Conservation (phyloP, 2,797 vertebrate genomes). For the Melanogrammus aeglefinus region DNA sequence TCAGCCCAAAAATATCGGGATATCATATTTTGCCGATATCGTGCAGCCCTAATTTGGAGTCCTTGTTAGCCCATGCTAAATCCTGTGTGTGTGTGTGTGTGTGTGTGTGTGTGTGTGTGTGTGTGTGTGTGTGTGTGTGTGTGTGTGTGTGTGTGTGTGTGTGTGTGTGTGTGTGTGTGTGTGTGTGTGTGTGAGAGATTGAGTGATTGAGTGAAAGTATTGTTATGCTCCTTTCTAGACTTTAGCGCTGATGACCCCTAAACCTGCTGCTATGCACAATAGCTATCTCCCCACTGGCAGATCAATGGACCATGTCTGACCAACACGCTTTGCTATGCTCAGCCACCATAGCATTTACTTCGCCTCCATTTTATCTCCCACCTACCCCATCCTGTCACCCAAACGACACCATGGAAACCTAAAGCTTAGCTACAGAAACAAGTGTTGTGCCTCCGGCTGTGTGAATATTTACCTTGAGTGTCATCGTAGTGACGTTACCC, state of each 20-base stretch:
- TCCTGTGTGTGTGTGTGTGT: slow-evolving; percentile 1
- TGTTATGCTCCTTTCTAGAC: slow-evolving; percentile 5
- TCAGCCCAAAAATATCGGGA: no score
- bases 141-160: no score
- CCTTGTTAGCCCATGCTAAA: not conserved
- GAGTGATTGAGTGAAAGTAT: no score
- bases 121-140: no score
- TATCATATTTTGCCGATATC: no score
- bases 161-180: no score
- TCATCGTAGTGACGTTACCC: not conserved
- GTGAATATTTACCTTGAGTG: not conserved
- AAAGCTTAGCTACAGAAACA: not conserved
- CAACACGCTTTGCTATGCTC: not conserved
- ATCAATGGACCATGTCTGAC: not conserved
- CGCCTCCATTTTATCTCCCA: not conserved
- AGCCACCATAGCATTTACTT: not conserved
- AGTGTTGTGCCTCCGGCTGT: not conserved
- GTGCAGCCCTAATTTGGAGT: no score
- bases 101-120: not conserved
- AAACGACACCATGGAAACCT: not conserved
- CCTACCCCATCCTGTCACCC: not conserved
- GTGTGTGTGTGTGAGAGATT: no score
- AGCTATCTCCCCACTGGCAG: not conserved
- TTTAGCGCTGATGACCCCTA: not conserved
- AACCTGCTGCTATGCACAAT: not conserved